Evolutionary conservation across 2,797 vertebrate genomes (phyloP), one percentile per base, ranked within the genome.

Genomic region (Myiotriccus ornatus): DNA sequence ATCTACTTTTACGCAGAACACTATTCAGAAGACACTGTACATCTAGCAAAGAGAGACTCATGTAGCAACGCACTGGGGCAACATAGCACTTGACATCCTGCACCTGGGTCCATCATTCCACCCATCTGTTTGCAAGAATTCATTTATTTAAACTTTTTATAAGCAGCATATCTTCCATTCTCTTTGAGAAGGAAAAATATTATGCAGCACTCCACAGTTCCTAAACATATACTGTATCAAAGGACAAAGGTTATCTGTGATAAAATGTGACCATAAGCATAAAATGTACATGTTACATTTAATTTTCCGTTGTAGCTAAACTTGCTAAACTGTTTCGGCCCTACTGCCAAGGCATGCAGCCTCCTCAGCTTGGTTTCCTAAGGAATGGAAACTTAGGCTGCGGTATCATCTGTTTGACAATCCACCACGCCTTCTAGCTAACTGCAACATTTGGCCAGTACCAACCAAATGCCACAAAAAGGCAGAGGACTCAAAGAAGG

Each of bases 61-160:
- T 12, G 46, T 7, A 67, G 41, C 44, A 65, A 53, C 10, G 46
- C 24, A 46, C 41, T 32, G 46, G 50, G 70, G 23, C 57, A 67
- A 76, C 0, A 0, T 0, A 53, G 28, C 24, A 50, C 34, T 46
- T 2, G 2, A 9, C 22, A 63, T 49, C 35, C 56, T 64, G 53
- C 32, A 41, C 17, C 28, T 19, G 37, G 12, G 32, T 53, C 14
- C 50, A 35, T 12, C 34, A 30, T 13, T 46, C n/a, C 11, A 44
- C 15, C 3, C 12, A 77, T 2, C 1, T 5, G 22, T 46, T 81
- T n/a, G 7, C 15, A 70, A 56, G 32, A 86, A 81, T 34, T 52
- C 6, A 39, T 44, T 78, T 67, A 47, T 56, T 90, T 80, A 30
- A 77, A 84, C 23, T 64, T 67, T 76, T 47, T 47, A 49, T 10